Base-by-base conservation (phyloP, 2,888 invertebrate genomes). In the Gnatocerus cornutus region DNA sequence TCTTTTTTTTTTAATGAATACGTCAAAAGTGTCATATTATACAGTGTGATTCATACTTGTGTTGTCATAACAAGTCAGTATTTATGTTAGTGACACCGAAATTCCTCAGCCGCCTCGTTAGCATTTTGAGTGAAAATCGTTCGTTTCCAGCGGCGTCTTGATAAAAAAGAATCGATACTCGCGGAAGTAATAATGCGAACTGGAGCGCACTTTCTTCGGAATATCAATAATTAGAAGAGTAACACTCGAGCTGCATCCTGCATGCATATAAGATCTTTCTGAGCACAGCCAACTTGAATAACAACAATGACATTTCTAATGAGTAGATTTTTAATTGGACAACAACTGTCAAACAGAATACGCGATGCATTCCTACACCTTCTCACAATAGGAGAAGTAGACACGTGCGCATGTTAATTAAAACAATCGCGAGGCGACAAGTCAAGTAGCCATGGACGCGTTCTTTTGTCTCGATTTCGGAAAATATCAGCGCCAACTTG, bases 241-340 rank as follows among this genome's bases (percentile, higher is more conserved):
- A 52, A 39, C 63, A 63, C 63, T 63, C 45, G 12, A 33, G 45
- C 27, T 46, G 14, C 46, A 61, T 48, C 29, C 62, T 59, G 33
- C 59, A 61, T 48, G 37, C 62, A 61, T 48, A 62, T 39, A 63
- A 63, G 63, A 63, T 13, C 45, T 63, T 63, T 13, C 30, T 27
- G 30, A 63, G 63, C 16, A 63, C 63, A 53, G 16, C 27, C 45
- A 41, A 21, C 41, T 45, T 39, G 37, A 53, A 33, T 10, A 29
- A 46, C 64, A 55, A 64, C 65, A 65, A 74, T 74, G 73, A 63
- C 73, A 74, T 74, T 77, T 77, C 75, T 77, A 78, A 79, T 77
- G 79, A 79, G 79, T 71, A 76, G 73, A 77, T 80, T 80, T 80
- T 79, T 80, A 80, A 80, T 80, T 80, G 80, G 79, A 77, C 74